A percentile compares a stretch with the other conserved stretches of the same genome.
These are phyloP conservation scores for Clusia tigrina DNA, from an alignment of 2,888 invertebrate species.

Conservation along the genomic window DNA sequence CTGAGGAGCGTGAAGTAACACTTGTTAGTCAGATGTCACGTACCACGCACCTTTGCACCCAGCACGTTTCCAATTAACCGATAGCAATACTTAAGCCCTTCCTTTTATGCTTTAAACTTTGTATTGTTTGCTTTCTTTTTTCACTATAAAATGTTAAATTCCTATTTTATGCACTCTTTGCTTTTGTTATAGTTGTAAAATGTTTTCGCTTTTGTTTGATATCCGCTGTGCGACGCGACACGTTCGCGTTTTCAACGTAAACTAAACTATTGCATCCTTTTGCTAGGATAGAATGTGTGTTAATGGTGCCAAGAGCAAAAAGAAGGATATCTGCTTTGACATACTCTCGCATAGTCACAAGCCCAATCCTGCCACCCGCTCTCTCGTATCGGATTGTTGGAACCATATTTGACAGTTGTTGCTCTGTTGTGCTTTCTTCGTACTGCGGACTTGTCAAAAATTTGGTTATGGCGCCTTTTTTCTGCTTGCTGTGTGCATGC, in stretches of 20 bases:
- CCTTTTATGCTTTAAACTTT: slow-evolving; percentile 9
- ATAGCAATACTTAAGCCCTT: too few species aligned
- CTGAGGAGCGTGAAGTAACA: not conserved
- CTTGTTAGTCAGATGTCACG: slow-evolving; percentile 13
- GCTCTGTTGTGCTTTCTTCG: slow-evolving; percentile 9
- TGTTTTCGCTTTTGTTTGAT: slow-evolving; percentile 15
- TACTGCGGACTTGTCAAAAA: slow-evolving; percentile 23
- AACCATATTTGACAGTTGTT: not conserved
- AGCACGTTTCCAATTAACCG: too few species aligned
- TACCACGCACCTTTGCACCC: not conserved
- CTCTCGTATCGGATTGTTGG: not conserved
- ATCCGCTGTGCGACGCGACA: slow-evolving; percentile 45
- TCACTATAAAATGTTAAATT: slow-evolving; percentile 10
- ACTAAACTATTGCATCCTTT: slow-evolving; percentile 42
- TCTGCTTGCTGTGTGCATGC: slow-evolving; percentile 7
- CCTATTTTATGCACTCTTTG: slow-evolving; percentile 6
- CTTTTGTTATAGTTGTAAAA: slow-evolving; percentile 9
- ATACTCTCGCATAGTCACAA: too few species aligned
- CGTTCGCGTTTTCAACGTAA: slow-evolving; percentile 52
- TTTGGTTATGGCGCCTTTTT: slow-evolving; percentile 4
- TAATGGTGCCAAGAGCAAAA: slow-evolving; percentile 27
- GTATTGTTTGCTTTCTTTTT: not conserved
- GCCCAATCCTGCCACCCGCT: too few species aligned
- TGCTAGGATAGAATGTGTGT: slow-evolving; percentile 30
- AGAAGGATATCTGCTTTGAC: not conserved